Evolutionary conservation across 2,113 vertebrate species (phyloP).

Genomic region (Eretmochelys imbricata): DNA sequence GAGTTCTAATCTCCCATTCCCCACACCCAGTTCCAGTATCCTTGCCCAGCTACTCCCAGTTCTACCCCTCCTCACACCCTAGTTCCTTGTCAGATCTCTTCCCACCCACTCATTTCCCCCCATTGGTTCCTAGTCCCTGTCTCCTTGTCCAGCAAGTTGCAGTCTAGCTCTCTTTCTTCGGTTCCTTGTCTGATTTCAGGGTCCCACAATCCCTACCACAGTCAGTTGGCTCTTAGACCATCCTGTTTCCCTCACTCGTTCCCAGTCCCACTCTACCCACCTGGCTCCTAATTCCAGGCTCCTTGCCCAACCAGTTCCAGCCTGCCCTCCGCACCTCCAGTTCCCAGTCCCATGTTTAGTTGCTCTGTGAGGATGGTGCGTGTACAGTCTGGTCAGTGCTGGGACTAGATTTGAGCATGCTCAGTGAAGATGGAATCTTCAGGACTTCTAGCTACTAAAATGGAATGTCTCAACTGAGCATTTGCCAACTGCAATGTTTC

Average conservation of each 20-base stretch:
- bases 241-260: neutral
- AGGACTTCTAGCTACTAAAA: neutral
- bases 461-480: neutral
- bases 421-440: neutral
- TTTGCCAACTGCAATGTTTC: neutral
- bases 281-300: neutral
- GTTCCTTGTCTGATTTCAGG: neutral
- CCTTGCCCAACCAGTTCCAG: neutral
- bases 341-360: accelerated
- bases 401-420: neutral
- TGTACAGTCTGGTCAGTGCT: neutral
- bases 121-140: neutral
- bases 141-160: neutral
- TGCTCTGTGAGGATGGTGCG: accelerated
- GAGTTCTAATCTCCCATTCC: neutral
- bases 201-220: neutral
- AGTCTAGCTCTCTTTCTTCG: neutral
- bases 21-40: neutral
- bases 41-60: neutral
- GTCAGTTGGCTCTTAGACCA: neutral
- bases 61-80: neutral
- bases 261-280: neutral
- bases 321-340: neutral
- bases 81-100: neutral
- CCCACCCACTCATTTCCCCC: neutral